Evolutionary conservation across 2,888 invertebrate genomes (phyloP).

Genomic region (Tetrapedia diversipes): DNA sequence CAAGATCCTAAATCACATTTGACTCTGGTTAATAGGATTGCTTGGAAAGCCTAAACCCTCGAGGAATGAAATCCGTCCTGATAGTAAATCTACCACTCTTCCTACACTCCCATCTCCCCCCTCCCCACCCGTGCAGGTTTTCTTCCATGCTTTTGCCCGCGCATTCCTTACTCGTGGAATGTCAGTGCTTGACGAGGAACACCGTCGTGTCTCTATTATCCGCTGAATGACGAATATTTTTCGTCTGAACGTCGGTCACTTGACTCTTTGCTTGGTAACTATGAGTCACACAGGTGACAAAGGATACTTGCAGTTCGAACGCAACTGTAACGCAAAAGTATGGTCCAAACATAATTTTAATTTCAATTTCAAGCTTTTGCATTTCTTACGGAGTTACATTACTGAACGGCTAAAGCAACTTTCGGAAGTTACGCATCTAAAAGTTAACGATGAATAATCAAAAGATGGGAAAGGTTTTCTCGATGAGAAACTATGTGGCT

Average conservation of each 20-base stretch:
- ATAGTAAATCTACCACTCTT: constrained; percentile 77
- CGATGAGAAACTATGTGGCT: no score
- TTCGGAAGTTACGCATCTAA: no score
- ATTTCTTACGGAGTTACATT: no score
- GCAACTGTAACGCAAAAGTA: no score
- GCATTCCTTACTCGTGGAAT: constrained; percentile 61
- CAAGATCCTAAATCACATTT: constrained; percentile 81
- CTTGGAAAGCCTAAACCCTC: constrained; percentile 71
- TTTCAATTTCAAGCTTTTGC: no score
- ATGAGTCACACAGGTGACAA: no score
- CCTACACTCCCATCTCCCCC: constrained; percentile 44
- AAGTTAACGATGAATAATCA: no score
- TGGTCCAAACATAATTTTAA: no score
- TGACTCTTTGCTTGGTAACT: no score
- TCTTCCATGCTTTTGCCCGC: constrained; percentile 42
- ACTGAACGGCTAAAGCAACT: no score
- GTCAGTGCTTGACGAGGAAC: constrained; percentile 1
- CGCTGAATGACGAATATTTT: not conserved
- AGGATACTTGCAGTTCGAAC: no score
- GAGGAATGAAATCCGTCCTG: constrained; percentile 73
- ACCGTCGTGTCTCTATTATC: not conserved
- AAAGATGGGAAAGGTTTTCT: no score
- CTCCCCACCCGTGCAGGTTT: constrained; percentile 34
- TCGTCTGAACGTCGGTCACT: not conserved
- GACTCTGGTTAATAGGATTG: constrained; percentile 77